Evolutionary conservation across 2,113 vertebrate genomes (phyloP).

Genomic region (Daubentonia madagascariensis): DNA sequence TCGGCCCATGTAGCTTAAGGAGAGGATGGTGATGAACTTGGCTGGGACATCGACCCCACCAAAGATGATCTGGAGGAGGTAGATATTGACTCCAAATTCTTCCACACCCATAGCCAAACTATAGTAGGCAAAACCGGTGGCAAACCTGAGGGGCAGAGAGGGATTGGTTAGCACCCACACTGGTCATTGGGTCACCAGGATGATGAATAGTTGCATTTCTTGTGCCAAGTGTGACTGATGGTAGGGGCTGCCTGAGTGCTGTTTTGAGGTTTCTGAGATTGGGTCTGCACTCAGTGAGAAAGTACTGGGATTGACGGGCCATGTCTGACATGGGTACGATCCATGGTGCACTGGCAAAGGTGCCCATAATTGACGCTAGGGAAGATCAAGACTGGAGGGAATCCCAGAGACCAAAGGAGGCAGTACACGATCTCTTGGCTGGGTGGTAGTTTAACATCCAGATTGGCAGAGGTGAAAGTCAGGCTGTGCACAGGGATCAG

Average conservation of each 20-base stretch:
- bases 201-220: background rate
- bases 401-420: background rate
- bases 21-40: slow-evolving; percentile 85
- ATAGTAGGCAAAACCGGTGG: slow-evolving; percentile 93
- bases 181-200: background rate
- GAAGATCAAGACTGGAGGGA: background rate
- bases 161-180: background rate
- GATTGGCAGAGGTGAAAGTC: background rate
- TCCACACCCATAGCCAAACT: slow-evolving; percentile 83
- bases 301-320: background rate
- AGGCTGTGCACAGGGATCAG: background rate
- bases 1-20: slow-evolving; percentile 84
- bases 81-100: slow-evolving; percentile 91
- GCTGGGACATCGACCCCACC: slow-evolving; percentile 90
- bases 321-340: background rate
- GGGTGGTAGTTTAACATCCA: background rate
- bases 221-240: too few relatives aligned
- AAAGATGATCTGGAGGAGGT: slow-evolving; percentile 91
- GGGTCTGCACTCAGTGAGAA: background rate
- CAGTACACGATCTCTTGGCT: background rate
- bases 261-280: background rate
- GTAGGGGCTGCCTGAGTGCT: background rate
- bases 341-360: background rate
- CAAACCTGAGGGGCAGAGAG: slow-evolving; percentile 76
- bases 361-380: background rate